Base-by-base conservation (phyloP, 2,888 invertebrate species). In the Caenorhabditis macrosperma region DNA sequence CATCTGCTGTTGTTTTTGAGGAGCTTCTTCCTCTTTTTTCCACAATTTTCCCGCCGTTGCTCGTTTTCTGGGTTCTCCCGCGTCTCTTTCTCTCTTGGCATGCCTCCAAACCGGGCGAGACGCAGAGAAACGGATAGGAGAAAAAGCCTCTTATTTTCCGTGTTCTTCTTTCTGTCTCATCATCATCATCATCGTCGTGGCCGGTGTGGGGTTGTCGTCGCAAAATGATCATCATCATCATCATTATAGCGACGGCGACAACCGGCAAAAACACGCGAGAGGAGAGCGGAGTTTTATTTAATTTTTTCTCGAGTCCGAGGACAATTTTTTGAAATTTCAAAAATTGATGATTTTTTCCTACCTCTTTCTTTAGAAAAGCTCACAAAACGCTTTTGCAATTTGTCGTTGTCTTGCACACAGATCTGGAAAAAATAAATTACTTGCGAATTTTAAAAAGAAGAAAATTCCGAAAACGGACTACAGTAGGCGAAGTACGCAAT, bases 1-100 rank as follows among this genome's bases (percentile, higher is more conserved):
- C 71, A 63, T 72, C 63, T 72, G 61, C 57, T 71, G 72, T 57
- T 69, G 55, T 74, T 64, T 67, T 59, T 74, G 64, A 72, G 66
- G 63, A 64, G 48, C 72, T 67, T 46, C 72, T 52, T 57, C 72
- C 30, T 57, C 46, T 38, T 63, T 64, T 54, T 59, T 50, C 64
- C 55, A 46, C 67, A 33, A 48, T 63, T 68, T 63, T 61, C 57
- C 63, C 61, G 17, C 68, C 41, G 48, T 61, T 71, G 59, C 66
- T 67, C 75, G 55, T 66, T 61, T 60, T 63, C 60, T 60, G 59
- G 17, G 60, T 60, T 60, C 52, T 12, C n/a, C 52, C 9, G 7
- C 17, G 57, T 22, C 33, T 57, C 57, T 28, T 7, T 33, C 33
- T 33, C 33, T 33, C 33, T 33, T 9, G 5, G 6, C 33, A 5